Conservation (phyloP, 30 jellyfish, hydroid and myxozoan genomes). For the Chrysaora quinquecirrha region DNA sequence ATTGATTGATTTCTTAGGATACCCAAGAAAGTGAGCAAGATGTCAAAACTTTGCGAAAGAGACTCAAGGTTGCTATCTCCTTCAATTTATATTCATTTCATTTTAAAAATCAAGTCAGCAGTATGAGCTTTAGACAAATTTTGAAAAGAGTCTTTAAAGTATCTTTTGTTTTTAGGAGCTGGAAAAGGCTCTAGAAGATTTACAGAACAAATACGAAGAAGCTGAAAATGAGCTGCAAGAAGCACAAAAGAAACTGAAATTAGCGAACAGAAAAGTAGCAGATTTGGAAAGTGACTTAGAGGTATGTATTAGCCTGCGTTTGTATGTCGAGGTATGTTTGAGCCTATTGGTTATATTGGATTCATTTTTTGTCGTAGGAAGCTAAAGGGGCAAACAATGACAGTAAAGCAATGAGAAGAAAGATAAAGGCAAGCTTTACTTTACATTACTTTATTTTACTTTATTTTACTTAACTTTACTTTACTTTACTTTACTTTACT, state of each 20-base stretch:
- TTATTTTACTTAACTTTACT: too few relatives aligned
- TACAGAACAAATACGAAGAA: not conserved
- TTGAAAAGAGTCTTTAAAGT: too few relatives aligned
- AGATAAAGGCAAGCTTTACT: slow-evolving; percentile 6
- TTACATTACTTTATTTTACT: too few relatives aligned
- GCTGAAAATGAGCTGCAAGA: not conserved
- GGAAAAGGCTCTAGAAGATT: not conserved
- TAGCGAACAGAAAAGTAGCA: not conserved
- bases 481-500: too few relatives aligned
- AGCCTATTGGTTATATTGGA: not conserved
- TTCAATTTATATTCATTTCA: not conserved
- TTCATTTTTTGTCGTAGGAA: not conserved
- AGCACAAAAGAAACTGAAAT: not conserved
- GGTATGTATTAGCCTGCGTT: not conserved
- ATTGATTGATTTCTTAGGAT: slow-evolving; percentile 17
- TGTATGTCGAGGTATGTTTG: not conserved
- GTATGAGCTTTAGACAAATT: too few relatives aligned
- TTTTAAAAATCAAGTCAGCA: too few relatives aligned
- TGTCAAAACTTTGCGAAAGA: slow-evolving; percentile 35
- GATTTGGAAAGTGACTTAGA: not conserved
- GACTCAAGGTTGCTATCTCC: slow-evolving; percentile 30
- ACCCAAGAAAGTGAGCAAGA: slow-evolving; percentile 39
- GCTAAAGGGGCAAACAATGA: not conserved
- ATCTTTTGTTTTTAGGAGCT: slow-evolving; percentile 1
- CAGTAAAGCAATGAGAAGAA: not conserved